Evolutionary conservation across 2,888 invertebrate species (phyloP), one percentile per base, ranked within the genome.

Genomic region (Eilema caniola): DNA sequence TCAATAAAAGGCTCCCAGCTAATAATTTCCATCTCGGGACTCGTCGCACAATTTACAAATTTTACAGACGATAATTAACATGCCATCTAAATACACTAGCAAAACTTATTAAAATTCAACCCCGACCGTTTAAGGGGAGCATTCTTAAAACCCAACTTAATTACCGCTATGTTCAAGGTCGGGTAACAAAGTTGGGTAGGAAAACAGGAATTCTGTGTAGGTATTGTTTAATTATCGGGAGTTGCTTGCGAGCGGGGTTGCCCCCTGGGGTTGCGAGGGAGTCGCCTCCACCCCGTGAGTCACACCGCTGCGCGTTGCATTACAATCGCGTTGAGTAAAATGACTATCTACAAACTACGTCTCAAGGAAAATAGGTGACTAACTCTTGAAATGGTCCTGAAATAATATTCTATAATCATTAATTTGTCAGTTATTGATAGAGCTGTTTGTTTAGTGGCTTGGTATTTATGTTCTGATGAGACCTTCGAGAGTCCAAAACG

Each of bases 121-220:
- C 77, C 79, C 77, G 76, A 33, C 78, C 84, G 85, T 85, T 89
- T 85, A 85, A 77, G 77, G 82, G 76, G 66, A 86, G 84, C 86
- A 88, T 89, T 89, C 88, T 86, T 83, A 86, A 86, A 87, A 85
- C 79, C 76, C 75, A 76, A 75, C 73, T 72, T 69, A 86, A 88
- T 86, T 87, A 86, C 80, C 72, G 83, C 80, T 75, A 83, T 83
- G 76, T 85, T 88, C 90, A 90, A 90, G 90, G 90, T 88, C 90
- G 86, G 83, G 69, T 79, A 80, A 85, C 66, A 78, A 75, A 79
- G 74, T 75, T 72, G 72, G 72, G 72, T 74, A 79, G 74, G 72
- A 82, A 79, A 73, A 75, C 75, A 79, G 83, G 86, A 87, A 87
- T 86, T 82, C 79, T 75, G 83, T 78, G 83, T n/a, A n/a, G n/a